phyloP scores from a whole-genome alignment of 1,140 invertebrate genomes.

The Euura saliciscinereae region DNA sequence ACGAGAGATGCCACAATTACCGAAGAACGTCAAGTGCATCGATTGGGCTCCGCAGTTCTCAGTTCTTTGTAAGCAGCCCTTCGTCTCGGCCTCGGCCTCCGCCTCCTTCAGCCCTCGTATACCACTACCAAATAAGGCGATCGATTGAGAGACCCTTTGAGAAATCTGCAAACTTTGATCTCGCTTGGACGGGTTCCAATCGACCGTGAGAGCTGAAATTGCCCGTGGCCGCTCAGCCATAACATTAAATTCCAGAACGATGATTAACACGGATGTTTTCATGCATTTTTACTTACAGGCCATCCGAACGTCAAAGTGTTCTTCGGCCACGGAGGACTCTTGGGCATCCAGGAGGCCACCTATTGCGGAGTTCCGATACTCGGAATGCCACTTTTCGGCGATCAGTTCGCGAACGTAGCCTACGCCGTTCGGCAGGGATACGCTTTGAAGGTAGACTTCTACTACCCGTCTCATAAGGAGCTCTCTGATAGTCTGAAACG shows the following conservation, averaged over 20 bases:
- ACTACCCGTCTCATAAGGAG: constrained; percentile 21
- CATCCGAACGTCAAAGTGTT: constrained; percentile 56
- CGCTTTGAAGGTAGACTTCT: constrained; percentile 28
- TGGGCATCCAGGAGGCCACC: constrained; percentile 57
- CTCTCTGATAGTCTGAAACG: constrained; percentile 19
- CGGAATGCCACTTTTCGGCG: constrained; percentile 67
- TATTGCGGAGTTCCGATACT: constrained; percentile 57
- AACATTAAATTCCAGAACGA: not conserved
- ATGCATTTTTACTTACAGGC: constrained; percentile 22
- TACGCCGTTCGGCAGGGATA: constrained; percentile 27
- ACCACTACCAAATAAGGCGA: constrained; percentile 15
- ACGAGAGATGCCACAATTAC: constrained; percentile 47
- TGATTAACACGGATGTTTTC: not conserved
- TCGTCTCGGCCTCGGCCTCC: not conserved
- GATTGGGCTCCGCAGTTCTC: constrained; percentile 69
- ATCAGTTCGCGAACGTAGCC: constrained; percentile 59
- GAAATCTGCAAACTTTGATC: constrained; percentile 3
- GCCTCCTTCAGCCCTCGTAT: not conserved
- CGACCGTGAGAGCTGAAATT: not conserved
- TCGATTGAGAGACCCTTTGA: constrained; percentile 12
- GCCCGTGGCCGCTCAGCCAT: not conserved
- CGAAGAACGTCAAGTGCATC: constrained; percentile 64
- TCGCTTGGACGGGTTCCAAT: not conserved
- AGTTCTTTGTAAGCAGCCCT: constrained; percentile 60
- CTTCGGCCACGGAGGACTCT: constrained; percentile 64